Base-by-base conservation (phyloP, 2,888 invertebrate genomes). In the Parthenolecanium corni region DNA sequence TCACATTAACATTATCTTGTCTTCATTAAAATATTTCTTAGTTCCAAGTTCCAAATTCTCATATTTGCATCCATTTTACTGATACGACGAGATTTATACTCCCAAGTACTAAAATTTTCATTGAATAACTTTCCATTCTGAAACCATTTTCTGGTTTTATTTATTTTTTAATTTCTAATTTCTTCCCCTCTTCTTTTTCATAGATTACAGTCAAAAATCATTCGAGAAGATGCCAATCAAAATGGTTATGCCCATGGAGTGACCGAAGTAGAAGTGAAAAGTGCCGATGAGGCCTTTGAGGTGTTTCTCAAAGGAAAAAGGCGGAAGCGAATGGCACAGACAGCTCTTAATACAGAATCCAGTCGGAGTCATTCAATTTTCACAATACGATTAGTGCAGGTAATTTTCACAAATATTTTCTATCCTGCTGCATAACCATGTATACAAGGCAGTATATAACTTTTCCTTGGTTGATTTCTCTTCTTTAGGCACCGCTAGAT, bases 281-380 rank as follows among this genome's bases (percentile, higher is more conserved):
- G 85, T 11, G 84, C 94, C 0, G 90, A 93, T 67, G 98, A 98
- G 71, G 96, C 96, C 0, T 86, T 95, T 71, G 91, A 94, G 70
- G 82, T 89, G 1, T 91, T 94, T 71, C 84, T 85, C 70, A 79
- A 83, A 68, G 95, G 95, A 0, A 86, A 93, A 70, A 86, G 86
- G 71, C 79, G 92, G 56, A 87, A 95, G 72, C 82, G 90, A 52
- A 92, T 95, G 77, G 96, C 93, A 0, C 86, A 91, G 70, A 98
- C 98, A 1, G 81, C 83, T 57, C 77, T 98, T 23, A 98, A 98
- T 76, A 83, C 91, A 0, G 94, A 94, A 74, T 96, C 96, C 0
- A 95, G 95, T 73, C 80, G 98, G 66, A 94, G 94, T 70, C 98
- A 98, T 75, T 93, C 94, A 1, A 88, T 97, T 21, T 97, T 98